Base-by-base conservation (phyloP, 2,797 vertebrate species). In the Staurois parvus region DNA sequence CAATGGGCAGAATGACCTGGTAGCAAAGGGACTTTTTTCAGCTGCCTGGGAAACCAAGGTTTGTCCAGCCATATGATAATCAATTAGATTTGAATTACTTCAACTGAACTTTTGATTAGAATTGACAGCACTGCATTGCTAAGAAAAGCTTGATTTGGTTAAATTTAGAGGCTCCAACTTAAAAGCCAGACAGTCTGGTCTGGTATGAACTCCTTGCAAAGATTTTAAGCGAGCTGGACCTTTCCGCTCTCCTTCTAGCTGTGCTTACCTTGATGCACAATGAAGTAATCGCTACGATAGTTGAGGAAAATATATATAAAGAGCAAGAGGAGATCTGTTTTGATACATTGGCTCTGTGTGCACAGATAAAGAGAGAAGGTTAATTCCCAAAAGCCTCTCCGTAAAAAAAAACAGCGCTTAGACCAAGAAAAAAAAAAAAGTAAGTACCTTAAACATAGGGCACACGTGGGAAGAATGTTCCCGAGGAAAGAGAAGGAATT, bases 291-390 rank as follows among this genome's bases (percentile, higher is more conserved):
- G 37, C n/a, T 32, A 24, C 67, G 32, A 67, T 76, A 67, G 34
- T 79, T 73, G 67, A 32, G 32, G 21, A 72, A 29, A 59, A 72
- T 28, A 79, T 29, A 73, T 84, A 78, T 78, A 66, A 68, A 66
- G 42, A 77, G 24, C 15, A 78, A n/a, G 29, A 59, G 48, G 34
- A 78, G 45, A 77, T 72, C 12, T 13, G 26, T 77, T 68, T 79
- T 77, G 42, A 79, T 79, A 72, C 52, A 40, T 19, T 84, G 76
- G 52, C 21, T 48, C 26, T 40, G 30, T 56, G 15, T 62, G 48
- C 73, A 68, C 37, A 45, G 59, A 67, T 74, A 79, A 80, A 84
- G 56, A 76, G 29, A 74, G 56, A 34, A 74, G 84, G 84, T 74
- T 74, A 67, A 75, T 59, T 85, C 42, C 40, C 56, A n/a, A 67